Evolutionary conservation across 1,140 invertebrate species (phyloP).

Genomic region (Lepidurus packardi): DNA sequence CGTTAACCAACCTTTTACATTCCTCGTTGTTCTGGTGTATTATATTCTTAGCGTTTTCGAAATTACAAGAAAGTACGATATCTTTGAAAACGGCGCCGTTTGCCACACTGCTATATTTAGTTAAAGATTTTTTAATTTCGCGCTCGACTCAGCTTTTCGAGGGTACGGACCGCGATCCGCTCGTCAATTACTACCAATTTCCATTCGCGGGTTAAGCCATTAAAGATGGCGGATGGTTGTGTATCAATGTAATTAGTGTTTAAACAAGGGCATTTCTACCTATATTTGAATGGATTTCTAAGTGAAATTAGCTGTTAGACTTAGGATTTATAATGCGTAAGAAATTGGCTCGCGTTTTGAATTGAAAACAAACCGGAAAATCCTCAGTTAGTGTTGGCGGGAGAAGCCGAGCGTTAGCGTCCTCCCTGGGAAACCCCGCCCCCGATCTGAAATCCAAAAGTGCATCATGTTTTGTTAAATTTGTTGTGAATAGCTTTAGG

Average conservation of each 20-base stretch:
- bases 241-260: constrained; percentile 19
- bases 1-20: neutral
- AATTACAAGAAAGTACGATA: neutral
- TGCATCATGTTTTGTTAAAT: constrained; percentile 22
- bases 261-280: neutral
- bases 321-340: neutral
- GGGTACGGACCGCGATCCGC: neutral
- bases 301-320: neutral
- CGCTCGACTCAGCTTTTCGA: neutral
- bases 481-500: neutral
- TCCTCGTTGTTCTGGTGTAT: constrained; percentile 4
- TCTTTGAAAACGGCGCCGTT: neutral
- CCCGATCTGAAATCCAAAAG: constrained; percentile 15
- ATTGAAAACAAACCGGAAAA: neutral
- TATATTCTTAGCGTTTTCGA: constrained; percentile 16
- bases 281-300: neutral
- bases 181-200: neutral
- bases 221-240: constrained; percentile 8
- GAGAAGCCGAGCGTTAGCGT: constrained; percentile 17
- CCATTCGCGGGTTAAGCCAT: constrained; percentile 1
- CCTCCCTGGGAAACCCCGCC: constrained; percentile 2
- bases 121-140: neutral
- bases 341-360: neutral
- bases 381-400: neutral
- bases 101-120: neutral